Evolutionary conservation across 1,140 invertebrate genomes (phyloP).

Genomic region (Galendromus occidentalis): DNA sequence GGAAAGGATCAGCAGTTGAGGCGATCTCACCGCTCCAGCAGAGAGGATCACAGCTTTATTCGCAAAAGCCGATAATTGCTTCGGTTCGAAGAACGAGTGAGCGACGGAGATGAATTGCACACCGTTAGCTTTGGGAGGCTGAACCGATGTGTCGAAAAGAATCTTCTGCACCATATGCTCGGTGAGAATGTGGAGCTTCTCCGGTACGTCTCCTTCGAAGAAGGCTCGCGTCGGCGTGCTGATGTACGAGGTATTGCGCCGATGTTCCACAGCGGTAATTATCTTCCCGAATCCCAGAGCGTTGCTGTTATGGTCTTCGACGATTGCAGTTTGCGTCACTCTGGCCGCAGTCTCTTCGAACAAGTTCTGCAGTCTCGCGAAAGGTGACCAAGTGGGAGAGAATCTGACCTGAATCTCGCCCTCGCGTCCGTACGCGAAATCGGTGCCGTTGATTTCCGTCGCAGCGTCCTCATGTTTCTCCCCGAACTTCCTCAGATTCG

Average conservation of each 20-base stretch:
- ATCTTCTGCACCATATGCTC: constrained; percentile 12
- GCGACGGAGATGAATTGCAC: constrained; percentile 36
- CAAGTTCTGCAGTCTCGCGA: not conserved
- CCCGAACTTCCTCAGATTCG: not conserved
- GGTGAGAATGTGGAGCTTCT: constrained; percentile 16
- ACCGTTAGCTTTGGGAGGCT: constrained; percentile 38
- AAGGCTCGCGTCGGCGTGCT: not conserved
- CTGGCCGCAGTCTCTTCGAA: not conserved
- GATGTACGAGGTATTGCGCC: not conserved
- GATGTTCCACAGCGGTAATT: not conserved
- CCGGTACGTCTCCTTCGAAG: not conserved
- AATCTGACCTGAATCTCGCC: not conserved
- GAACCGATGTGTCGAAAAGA: constrained; percentile 9
- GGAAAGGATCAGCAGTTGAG: constrained; percentile 64
- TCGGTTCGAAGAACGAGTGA: constrained; percentile 14
- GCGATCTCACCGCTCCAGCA: constrained; percentile 54
- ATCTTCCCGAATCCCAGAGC: not conserved
- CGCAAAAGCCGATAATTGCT: constrained; percentile 41
- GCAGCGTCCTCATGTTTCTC: not conserved
- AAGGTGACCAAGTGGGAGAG: not conserved
- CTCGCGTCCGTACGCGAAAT: not conserved
- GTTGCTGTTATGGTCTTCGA: not conserved
- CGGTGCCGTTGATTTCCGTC: not conserved
- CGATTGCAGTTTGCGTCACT: not conserved
- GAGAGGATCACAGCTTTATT: constrained; percentile 49